phyloP scores from a whole-genome alignment of 2,888 invertebrate genomes.

The Chrysolina haemoptera region DNA sequence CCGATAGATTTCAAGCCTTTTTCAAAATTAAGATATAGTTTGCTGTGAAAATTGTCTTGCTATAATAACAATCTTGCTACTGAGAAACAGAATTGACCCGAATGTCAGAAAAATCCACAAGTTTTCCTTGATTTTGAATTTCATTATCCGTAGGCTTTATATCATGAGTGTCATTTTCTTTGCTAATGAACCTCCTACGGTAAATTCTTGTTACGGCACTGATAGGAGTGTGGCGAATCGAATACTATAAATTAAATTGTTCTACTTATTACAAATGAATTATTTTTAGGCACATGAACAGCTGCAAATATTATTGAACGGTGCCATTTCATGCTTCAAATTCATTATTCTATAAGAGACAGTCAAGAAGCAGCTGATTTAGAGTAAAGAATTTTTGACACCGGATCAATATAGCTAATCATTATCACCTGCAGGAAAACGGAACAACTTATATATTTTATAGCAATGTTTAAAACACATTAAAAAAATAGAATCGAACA shows the following conservation, averaged over 20 bases:
- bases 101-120: too few species aligned
- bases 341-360: not conserved
- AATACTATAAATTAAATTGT: slow-evolving; percentile 10
- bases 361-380: not conserved
- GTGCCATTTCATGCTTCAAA: not conserved
- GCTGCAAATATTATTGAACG: slow-evolving; percentile 10
- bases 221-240: not conserved
- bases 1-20: too few species aligned
- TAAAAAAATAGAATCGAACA: too few species aligned
- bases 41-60: too few species aligned
- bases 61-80: too few species aligned
- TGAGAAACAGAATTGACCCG: too few species aligned
- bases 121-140: too few species aligned
- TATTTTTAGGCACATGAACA: slow-evolving; percentile 14
- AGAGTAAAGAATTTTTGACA: not conserved
- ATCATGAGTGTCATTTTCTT: not conserved
- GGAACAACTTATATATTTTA: too few species aligned
- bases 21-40: too few species aligned
- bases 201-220: not conserved
- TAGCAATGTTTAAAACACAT: too few species aligned
- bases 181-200: not conserved
- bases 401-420: not conserved
- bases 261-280: slow-evolving; percentile 13
- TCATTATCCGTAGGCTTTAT: too few species aligned
- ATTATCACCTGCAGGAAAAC: not conserved